Percentiles rank a stretch among this genome's conserved stretches.
Conservation (phyloP, 2,888 invertebrate genomes). For the Leptothorax acervorum region DNA sequence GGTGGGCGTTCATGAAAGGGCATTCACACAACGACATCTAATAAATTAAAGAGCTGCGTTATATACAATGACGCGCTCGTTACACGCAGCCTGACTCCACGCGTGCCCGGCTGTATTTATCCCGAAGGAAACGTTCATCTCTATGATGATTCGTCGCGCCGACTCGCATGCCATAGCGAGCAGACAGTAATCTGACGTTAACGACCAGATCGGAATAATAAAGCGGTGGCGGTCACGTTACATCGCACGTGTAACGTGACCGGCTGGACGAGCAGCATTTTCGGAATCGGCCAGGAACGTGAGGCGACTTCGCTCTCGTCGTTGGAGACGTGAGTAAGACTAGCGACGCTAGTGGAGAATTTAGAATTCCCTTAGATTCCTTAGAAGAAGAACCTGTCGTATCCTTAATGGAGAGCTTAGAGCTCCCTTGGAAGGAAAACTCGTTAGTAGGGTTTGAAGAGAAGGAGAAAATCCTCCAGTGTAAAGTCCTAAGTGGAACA, state of each 20-base stretch:
- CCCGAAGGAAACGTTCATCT: constrained; percentile 43
- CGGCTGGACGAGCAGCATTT: constrained; percentile 17
- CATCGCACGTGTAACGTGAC: constrained; percentile 12
- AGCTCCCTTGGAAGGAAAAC: background rate
- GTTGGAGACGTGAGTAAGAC: constrained; percentile 17
- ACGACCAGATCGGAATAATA: constrained; percentile 38
- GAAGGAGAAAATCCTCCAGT: background rate
- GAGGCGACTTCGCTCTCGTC: background rate
- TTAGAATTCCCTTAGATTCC: background rate
- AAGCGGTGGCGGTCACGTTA: constrained; percentile 29
- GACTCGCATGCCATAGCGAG: constrained; percentile 3
- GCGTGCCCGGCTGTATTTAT: constrained; percentile 34
- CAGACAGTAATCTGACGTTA: constrained; percentile 38
- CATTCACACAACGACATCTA: constrained; percentile 22
- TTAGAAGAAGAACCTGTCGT: background rate
- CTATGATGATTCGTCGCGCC: constrained; percentile 17
- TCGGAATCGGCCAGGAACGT: constrained; percentile 3
- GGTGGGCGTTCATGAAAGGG: background rate
- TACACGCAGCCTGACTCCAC: constrained; percentile 33
- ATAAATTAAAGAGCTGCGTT: constrained; percentile 33
- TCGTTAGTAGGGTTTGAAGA: background rate
- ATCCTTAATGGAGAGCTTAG: background rate
- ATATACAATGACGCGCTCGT: constrained; percentile 28
- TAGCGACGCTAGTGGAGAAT: background rate
- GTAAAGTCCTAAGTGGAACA: background rate